A percentile compares a stretch with the other conserved stretches of the same genome.
Conservation (phyloP, 2,888 invertebrate genomes). For the Amphipoea oculea region DNA sequence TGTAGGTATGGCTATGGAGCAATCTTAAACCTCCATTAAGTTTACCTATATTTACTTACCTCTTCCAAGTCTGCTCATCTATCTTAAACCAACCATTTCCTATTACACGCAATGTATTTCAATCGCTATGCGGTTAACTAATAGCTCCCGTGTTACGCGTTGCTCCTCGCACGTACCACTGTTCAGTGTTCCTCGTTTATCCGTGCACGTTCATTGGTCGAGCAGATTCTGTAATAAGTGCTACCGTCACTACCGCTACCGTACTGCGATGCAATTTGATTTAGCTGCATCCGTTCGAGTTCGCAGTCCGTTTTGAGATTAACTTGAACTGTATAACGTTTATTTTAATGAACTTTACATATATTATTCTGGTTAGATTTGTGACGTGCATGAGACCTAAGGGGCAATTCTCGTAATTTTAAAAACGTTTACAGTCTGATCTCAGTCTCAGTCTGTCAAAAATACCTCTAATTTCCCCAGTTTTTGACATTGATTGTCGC, state of each 20-base stretch:
- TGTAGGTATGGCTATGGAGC: neutral
- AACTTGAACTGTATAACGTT: conserved; percentile 3
- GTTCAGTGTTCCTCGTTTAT: conserved; percentile 46
- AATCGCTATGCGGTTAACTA: conserved; percentile 56
- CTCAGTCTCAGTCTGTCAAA: too few relatives aligned
- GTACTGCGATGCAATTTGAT: conserved; percentile 43
- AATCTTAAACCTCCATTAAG: neutral
- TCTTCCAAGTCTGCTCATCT: neutral
- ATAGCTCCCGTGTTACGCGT: conserved; percentile 66
- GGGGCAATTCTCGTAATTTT: too few relatives aligned
- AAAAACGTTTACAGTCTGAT: too few relatives aligned
- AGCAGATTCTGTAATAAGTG: conserved; percentile 41
- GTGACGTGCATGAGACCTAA: neutral
- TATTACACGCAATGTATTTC: conserved; percentile 33
- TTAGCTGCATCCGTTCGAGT: conserved; percentile 37
- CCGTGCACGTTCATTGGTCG: conserved; percentile 38
- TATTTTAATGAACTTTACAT: neutral
- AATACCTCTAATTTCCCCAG: too few relatives aligned
- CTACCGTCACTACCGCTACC: conserved; percentile 33
- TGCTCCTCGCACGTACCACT: conserved; percentile 43
- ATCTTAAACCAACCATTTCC: conserved; percentile 26
- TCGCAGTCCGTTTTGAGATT: conserved; percentile 32
- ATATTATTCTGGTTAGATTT: neutral
- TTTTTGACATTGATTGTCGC: too few relatives aligned
- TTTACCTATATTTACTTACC: conserved; percentile 1